Evolutionary conservation across 2,888 invertebrate genomes (phyloP), one percentile per base, ranked within the genome.

Genomic region (Ectropis crepuscularia): DNA sequence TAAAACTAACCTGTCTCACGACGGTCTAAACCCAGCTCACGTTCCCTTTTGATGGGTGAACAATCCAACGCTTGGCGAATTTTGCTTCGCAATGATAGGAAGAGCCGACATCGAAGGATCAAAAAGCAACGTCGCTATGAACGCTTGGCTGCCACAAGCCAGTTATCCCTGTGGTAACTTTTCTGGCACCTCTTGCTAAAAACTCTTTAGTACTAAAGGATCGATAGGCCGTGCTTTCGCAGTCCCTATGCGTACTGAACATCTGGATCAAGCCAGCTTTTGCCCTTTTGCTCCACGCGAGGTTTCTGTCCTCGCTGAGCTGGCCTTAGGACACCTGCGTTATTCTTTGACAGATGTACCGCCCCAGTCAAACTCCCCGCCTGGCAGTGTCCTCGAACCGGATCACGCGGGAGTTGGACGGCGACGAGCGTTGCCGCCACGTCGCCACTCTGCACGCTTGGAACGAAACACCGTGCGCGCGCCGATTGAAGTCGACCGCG

Each of bases 31-130:
- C 93, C 94, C 94, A 94, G 93, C 94, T 94, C 94, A 94, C 93
- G 92, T 94, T 94, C 93, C 93, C 94, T 94, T 84, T 94, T 93
- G 85, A 92, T 90, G 94, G 94, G 94, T 94, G 94, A 95, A 95
- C 94, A 95, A 95, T 95, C 94, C 94, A 91, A 95, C 94, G 91
- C 95, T 95, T 95, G 92, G 94, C 88, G 93, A 95, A 94, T 95
- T 95, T 93, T 93, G 95, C 95, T 94, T 95, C 94, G 90, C 94
- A 94, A 95, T 95, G 94, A 95, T 95, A 95, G 94, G 94, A 95
- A 95, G 94, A 95, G 94, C 94, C 94, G 95, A 95, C 94, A 95
- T 95, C 94, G 94, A 95, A 94, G 92, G 94, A 95, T 94, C 94
- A 94, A 95, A 94, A 94, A 94, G 94, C 94, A 89, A 94, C 94